Percentiles rank a stretch among this genome's conserved stretches.
These are phyloP conservation scores for Sinocyclocheilus anophthalmus DNA, from an alignment of 2,113 vertebrate species.

Conservation along the genomic window DNA sequence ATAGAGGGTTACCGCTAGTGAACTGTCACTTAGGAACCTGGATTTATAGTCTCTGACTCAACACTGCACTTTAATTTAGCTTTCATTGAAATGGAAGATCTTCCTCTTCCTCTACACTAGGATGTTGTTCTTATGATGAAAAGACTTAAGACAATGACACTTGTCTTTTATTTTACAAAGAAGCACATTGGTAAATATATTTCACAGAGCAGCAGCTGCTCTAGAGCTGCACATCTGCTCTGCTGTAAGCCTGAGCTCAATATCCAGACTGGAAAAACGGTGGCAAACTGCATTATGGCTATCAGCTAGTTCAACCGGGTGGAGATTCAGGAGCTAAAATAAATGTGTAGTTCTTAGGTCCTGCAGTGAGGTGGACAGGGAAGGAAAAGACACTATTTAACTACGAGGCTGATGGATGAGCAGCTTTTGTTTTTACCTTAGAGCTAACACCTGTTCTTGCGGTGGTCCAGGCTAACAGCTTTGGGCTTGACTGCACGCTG, in stretches of 20 bases:
- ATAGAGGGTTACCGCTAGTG: constrained; percentile 55
- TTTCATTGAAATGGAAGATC: background rate
- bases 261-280: constrained; percentile 7
- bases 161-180: constrained; percentile 25
- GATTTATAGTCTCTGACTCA: constrained; percentile 29
- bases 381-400: constrained; percentile 37
- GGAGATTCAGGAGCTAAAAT: background rate
- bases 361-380: constrained; percentile 47
- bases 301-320: background rate
- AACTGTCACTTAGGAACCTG: constrained; percentile 36
- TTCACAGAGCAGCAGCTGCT: constrained; percentile 6
- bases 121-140: background rate
- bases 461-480: constrained; percentile 65
- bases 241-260: background rate
- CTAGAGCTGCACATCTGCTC: constrained; percentile 18
- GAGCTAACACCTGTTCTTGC: constrained; percentile 58
- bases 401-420: constrained; percentile 5
- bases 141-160: constrained; percentile 32
- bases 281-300: constrained; percentile 2
- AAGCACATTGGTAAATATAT: constrained; percentile 21
- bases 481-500: constrained; percentile 44
- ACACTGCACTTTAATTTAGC: constrained; percentile 16
- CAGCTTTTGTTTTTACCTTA: constrained; percentile 50
- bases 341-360: background rate
- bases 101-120: background rate